These are phyloP conservation scores for Anthopleura xanthogrammica DNA, from an alignment of 92 coral and sea anemone species.

Conservation along the genomic window DNA sequence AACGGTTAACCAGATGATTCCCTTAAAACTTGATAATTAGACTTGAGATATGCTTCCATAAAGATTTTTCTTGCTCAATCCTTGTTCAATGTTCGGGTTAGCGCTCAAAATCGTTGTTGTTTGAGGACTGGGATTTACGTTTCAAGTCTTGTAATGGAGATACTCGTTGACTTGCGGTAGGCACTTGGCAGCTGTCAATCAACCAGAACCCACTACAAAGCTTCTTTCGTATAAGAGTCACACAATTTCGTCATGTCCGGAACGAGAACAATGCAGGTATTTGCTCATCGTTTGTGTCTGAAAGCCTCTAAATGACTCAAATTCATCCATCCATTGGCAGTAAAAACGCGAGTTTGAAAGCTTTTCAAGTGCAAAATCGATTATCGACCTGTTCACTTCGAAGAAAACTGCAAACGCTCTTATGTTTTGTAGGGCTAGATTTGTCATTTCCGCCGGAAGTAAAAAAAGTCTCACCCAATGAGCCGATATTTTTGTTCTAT, in stretches of 20 bases:
- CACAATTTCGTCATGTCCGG: slow-evolving; percentile 49
- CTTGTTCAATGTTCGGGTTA: neutral
- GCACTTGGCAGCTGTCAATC: slow-evolving; percentile 67
- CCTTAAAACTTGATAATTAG: neutral
- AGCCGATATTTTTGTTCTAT: neutral
- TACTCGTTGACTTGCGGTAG: slow-evolving; percentile 24
- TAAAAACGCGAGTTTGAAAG: slow-evolving; percentile 3
- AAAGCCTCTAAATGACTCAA: slow-evolving; percentile 1
- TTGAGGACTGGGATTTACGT: slow-evolving; percentile 19
- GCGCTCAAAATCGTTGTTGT: slow-evolving; percentile 9
- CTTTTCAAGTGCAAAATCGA: neutral
- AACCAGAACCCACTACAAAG: slow-evolving; percentile 30
- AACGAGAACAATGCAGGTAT: slow-evolving; percentile 14
- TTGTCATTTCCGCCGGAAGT: slow-evolving; percentile 42
- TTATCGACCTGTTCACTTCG: neutral
- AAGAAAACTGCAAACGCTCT: neutral
- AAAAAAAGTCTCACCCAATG: neutral
- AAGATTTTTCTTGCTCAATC: neutral
- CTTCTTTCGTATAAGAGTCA: slow-evolving; percentile 23
- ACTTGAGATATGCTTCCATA: slow-evolving; percentile 18
- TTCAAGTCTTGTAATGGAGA: slow-evolving; percentile 13
- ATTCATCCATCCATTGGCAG: slow-evolving; percentile 23
- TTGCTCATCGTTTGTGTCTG: slow-evolving; percentile 3
- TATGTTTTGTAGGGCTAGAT: neutral
- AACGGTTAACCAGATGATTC: slow-evolving; percentile 9